Evolutionary conservation across 92 coral and sea anemone species (phyloP).

Genomic region (Parazoanthus darwini): DNA sequence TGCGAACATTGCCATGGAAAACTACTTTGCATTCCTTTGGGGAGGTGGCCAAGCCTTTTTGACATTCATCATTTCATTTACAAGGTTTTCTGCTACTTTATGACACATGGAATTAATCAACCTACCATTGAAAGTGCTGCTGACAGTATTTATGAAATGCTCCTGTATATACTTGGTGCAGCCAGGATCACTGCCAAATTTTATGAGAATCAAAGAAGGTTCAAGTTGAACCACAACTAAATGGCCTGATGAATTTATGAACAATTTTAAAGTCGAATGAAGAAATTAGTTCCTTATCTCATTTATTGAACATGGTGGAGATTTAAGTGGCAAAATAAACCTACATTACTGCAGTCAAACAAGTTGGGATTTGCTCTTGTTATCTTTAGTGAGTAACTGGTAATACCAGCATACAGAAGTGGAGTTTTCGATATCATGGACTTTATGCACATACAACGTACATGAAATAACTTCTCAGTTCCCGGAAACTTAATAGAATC

Average conservation of each 20-base stretch:
- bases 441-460: too few relatives aligned
- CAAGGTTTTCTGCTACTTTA: conserved; percentile 59
- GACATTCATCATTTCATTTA: conserved; percentile 50
- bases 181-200: background rate
- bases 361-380: background rate
- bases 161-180: background rate
- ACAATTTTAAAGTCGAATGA: background rate
- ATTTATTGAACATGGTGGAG: background rate
- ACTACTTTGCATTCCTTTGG: conserved; percentile 64
- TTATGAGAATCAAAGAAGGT: background rate
- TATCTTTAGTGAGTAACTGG: background rate
- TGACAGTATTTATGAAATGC: background rate
- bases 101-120: conserved; percentile 28
- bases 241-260: background rate
- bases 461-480: too few relatives aligned
- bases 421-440: too few relatives aligned
- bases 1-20: conserved; percentile 50
- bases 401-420: too few relatives aligned
- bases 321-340: background rate
- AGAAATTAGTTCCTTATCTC: background rate
- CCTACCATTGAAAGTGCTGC: background rate
- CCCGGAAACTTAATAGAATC: too few relatives aligned
- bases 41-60: conserved; percentile 63
- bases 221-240: background rate
- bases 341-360: background rate